Evolutionary conservation across 2,888 invertebrate genomes (phyloP), one percentile per base, ranked within the genome.

Genomic region (Diarsia dahlii): DNA sequence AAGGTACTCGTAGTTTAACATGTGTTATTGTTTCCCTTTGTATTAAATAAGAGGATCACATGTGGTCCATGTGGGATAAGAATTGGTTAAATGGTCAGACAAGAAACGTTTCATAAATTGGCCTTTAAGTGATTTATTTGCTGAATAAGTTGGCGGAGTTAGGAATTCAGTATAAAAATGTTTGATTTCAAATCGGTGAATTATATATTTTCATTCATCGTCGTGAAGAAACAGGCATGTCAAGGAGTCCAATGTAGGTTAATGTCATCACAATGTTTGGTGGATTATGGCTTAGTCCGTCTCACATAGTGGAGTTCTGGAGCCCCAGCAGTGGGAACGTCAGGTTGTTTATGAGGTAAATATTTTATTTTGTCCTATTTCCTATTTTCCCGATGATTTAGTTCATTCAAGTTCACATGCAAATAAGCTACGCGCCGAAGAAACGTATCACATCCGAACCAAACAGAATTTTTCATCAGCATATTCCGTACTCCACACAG

Each of bases 381-480:
- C 18, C n/a, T 10, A 52, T 71, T 54, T 23, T 10, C 18, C 23
- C 62, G 48, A 46, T 54, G 63, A 45, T 28, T 72, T 62, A 78
- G n/a, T 63, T 46, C 73, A 81, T 66, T 39, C 54, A 56, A 63
- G 23, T 69, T 69, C 54, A 65, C 45, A 70, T 82, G 46, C 50
- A 67, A 78, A 78, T 75, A 52, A 81, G 10, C 20, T 58, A 18
- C 52, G 34, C 50, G 13, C 34, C 45, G 23, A 46, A 71, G 50
- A 73, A 73, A 62, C 28, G 15, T 46, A 63, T 66, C 39, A 73
- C 46, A 48, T 46, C 28, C 48, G 50, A 65, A 46, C 48, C 74
- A 84, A 85, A 76, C 65, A 82, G 69, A 78, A 85, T 76, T 76
- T 74, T 69, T 34, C 69, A 82, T 71, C 60, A 76, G 71, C 81